phyloP scores from a whole-genome alignment of 2,113 vertebrate species.

The Podocnemis expansa region DNA sequence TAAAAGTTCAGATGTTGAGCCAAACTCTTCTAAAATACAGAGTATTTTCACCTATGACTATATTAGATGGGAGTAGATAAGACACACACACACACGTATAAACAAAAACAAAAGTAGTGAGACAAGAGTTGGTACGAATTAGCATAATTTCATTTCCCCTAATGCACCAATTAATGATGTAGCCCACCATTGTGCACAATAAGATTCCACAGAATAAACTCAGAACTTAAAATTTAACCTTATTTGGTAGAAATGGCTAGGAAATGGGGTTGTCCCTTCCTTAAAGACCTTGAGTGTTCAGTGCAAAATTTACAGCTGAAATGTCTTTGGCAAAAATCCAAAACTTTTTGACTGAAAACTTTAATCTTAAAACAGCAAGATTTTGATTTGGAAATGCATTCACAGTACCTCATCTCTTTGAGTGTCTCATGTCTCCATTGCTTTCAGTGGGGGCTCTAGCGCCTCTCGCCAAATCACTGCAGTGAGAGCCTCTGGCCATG shows the following conservation, averaged over 20 bases:
- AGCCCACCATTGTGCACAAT: conserved; percentile 36
- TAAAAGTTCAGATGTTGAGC: conserved; percentile 22
- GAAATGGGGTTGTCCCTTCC: neutral
- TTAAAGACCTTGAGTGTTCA: neutral
- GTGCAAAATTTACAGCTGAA: neutral
- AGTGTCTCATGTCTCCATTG: neutral
- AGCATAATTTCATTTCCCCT: conserved; percentile 39
- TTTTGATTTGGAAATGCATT: conserved; percentile 2
- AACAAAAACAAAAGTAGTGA: conserved; percentile 22
- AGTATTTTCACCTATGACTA: conserved; percentile 54
- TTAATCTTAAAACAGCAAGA: neutral
- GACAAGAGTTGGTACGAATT: conserved; percentile 49
- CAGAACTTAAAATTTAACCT: neutral
- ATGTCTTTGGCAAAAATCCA: neutral
- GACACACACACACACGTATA: neutral
- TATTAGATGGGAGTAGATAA: conserved; percentile 63
- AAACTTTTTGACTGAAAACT: conserved; percentile 4
- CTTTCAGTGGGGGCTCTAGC: neutral
- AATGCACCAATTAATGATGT: conserved; percentile 41
- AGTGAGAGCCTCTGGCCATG: neutral
- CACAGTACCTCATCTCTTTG: neutral
- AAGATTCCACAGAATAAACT: neutral
- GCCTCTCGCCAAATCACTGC: neutral
- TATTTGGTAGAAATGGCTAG: neutral
- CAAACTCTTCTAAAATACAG: conserved; percentile 25